A percentile compares a stretch with the other conserved stretches of the same genome.
These are phyloP conservation scores for Heliconius aoede DNA, from an alignment of 2,888 invertebrate genomes.

Conservation along the genomic window DNA sequence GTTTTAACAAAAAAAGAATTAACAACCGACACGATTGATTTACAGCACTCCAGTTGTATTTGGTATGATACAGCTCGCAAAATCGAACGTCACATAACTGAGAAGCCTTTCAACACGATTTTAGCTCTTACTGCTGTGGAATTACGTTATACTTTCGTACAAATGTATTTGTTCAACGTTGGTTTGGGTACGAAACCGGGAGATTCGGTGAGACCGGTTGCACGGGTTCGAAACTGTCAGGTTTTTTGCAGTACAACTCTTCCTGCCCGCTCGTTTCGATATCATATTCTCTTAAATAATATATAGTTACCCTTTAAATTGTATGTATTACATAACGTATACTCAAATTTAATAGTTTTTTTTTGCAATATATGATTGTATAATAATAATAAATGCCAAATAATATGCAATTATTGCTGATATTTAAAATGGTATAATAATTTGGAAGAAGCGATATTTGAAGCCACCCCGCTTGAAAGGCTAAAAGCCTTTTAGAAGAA, in stretches of 20 bases:
- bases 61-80: conserved; percentile 39
- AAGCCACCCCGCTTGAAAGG: too few relatives aligned
- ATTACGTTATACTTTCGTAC: conserved; percentile 30
- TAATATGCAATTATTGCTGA: background rate
- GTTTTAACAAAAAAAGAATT: conserved; percentile 37
- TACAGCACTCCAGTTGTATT: conserved; percentile 47
- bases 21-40: conserved; percentile 46
- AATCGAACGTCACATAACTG: conserved; percentile 8
- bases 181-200: conserved; percentile 36
- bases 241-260: conserved; percentile 56
- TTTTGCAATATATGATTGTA: background rate
- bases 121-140: background rate
- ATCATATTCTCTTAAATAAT: conserved; percentile 39
- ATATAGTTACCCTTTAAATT: conserved; percentile 2
- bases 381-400: background rate
- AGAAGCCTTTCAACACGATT: conserved; percentile 6
- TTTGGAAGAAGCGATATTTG: background rate
- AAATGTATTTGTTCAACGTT: background rate
- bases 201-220: conserved; percentile 57
- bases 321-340: conserved; percentile 16
- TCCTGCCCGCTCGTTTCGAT: conserved; percentile 54
- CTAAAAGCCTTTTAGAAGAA: too few relatives aligned
- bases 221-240: conserved; percentile 49
- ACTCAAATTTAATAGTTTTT: conserved; percentile 1
- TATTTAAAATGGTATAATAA: background rate